Evolutionary conservation across 2,888 invertebrate genomes (phyloP), one percentile per base, ranked within the genome.

Genomic region (Caenorhabditis angaria): DNA sequence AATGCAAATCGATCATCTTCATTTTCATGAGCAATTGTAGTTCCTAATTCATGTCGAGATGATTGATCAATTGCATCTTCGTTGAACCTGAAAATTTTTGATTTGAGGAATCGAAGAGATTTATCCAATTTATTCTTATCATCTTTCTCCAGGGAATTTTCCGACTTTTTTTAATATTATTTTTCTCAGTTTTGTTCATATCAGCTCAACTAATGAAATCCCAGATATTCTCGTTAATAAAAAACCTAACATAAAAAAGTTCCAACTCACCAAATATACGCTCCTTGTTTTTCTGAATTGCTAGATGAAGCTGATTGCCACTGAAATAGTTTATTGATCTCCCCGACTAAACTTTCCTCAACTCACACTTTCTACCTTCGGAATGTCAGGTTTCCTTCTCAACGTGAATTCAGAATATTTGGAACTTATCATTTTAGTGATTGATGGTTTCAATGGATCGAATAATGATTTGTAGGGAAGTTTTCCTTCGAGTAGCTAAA

Each of bases 401-500:
- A 41, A 41, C 2, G 5, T 41, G 5, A 50, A 24, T 22, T 24
- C 22, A 8, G 20, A 3, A 5, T 22, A 24, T 50, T 50, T 20
- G 2, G 50, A 50, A 8, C 5, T 24, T 8, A 50, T 50, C 50
- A 50, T 50, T 22, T 12, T 20, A 50, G 22, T 50, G 22, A 72
- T 25, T 27, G 67, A 61, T 41, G 56, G 54, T 32, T 65, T 72
- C 27, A 72, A 25, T 18, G 72, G 72, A 1, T 72, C 72, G 59
- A 72, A 72, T 24, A 72, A 29, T 35, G 64, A 64, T 4, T 51
- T 22, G 25, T 72, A 72, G 5, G 72, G 72, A 6, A 64, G 50
- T 72, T 68, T 67, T 24, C 72, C 72, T 53, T 72, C 65, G 22
- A 72, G 64, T 14, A 67, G 58, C 71, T 71, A 41, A 10, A 58